These are phyloP conservation scores for Stratiomys singularior DNA, from an alignment of 2,888 invertebrate species.

Conservation along the genomic window DNA sequence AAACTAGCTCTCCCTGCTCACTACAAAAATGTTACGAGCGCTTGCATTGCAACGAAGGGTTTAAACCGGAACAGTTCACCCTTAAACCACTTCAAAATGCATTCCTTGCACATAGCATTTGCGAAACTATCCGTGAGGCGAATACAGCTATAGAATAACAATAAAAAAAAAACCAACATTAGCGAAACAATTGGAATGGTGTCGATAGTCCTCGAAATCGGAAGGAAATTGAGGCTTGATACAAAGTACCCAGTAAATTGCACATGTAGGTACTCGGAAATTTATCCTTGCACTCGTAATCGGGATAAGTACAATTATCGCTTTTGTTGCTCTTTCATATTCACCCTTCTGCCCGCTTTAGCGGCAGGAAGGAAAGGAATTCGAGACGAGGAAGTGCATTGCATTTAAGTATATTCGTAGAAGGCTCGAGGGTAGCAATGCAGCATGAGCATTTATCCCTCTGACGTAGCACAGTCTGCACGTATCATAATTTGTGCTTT, in stretches of 20 bases:
- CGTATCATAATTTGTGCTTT: conserved; percentile 22
- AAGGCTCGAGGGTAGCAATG: background rate
- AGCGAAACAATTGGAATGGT: conserved; percentile 11
- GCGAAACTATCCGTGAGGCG: background rate
- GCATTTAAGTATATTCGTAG: background rate
- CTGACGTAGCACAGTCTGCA: background rate
- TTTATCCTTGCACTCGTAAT: conserved; percentile 27
- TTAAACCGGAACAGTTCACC: conserved; percentile 36
- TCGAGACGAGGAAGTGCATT: background rate
- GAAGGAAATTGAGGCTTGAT: conserved; percentile 36
- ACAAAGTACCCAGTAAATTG: background rate
- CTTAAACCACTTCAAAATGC: conserved; percentile 30
- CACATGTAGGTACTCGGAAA: conserved; percentile 21
- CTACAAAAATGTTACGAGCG: conserved; percentile 21
- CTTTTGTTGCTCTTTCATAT: conserved; percentile 40
- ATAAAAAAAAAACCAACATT: background rate
- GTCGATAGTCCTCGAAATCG: conserved; percentile 31
- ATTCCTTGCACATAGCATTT: conserved; percentile 20
- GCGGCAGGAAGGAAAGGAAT: background rate
- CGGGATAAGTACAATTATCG: conserved; percentile 34
- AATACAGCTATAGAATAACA: background rate
- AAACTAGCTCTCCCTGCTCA: conserved; percentile 1
- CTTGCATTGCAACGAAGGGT: conserved; percentile 1
- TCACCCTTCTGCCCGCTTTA: background rate
- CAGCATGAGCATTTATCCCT: background rate